Evolutionary conservation across 2,888 invertebrate genomes (phyloP).

Genomic region (Scaptomyza polygonia): DNA sequence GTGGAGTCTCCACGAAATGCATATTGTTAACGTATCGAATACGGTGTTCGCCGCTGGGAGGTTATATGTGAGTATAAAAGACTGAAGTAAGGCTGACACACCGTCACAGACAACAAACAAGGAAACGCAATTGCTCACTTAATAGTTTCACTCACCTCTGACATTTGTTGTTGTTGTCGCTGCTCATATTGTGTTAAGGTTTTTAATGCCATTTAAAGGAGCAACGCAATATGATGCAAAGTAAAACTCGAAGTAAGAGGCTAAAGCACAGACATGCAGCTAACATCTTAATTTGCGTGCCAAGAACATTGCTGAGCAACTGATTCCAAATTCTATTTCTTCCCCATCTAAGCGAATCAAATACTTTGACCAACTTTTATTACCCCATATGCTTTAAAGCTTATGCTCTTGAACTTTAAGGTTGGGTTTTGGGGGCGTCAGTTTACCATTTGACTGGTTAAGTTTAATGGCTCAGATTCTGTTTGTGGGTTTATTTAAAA

Average conservation of each 20-base stretch:
- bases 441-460: slow-evolving; percentile 28
- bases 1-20: too few species aligned
- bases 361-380: slow-evolving; percentile 34
- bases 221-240: background rate
- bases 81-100: background rate
- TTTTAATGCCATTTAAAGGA: slow-evolving; percentile 20
- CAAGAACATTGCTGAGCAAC: slow-evolving; percentile 37
- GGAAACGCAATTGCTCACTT: slow-evolving; percentile 22
- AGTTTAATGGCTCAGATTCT: slow-evolving; percentile 35
- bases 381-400: slow-evolving; percentile 33
- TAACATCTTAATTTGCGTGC: slow-evolving; percentile 45
- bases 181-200: slow-evolving; percentile 23
- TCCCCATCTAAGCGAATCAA: slow-evolving; percentile 11
- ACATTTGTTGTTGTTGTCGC: slow-evolving; percentile 12
- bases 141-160: slow-evolving; percentile 22
- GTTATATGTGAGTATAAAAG: background rate
- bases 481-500: slow-evolving; percentile 20
- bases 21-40: too few species aligned
- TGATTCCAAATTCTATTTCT: background rate
- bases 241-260: background rate
- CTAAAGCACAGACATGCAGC: slow-evolving; percentile 17
- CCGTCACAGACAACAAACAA: slow-evolving; percentile 9
- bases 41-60: too few species aligned
- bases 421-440: slow-evolving; percentile 29
- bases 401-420: too few species aligned